These are phyloP conservation scores for Geophilus truncorum DNA, from an alignment of 2,888 invertebrate genomes.

Conservation along the genomic window DNA sequence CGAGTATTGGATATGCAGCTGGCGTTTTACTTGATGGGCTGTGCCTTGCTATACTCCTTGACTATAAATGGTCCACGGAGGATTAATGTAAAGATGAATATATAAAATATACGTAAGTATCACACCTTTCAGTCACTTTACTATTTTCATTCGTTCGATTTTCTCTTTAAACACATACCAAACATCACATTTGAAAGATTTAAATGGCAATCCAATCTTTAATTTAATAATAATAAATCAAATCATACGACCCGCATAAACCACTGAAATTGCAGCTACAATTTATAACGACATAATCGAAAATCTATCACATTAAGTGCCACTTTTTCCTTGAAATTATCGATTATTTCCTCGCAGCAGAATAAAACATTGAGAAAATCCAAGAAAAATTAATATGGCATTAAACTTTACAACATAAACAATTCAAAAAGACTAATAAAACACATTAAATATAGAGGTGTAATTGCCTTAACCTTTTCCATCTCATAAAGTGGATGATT, in stretches of 20 bases:
- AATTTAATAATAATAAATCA: not conserved
- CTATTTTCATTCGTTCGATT: not conserved
- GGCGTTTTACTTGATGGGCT: constrained; percentile 11
- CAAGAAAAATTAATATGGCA: too few species aligned
- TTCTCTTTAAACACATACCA: not conserved
- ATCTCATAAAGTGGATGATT: not conserved
- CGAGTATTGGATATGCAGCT: constrained; percentile 11
- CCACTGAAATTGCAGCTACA: not conserved
- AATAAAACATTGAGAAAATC: too few species aligned
- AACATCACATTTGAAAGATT: not conserved
- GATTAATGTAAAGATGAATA: constrained; percentile 18
- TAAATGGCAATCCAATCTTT: not conserved
- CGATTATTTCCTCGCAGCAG: not conserved
- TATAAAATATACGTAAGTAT: not conserved
- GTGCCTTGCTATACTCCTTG: constrained; percentile 4
- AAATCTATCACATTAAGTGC: not conserved
- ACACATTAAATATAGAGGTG: not conserved
- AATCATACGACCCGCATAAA: not conserved
- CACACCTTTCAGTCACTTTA: not conserved
- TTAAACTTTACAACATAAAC: not conserved
- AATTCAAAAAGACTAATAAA: not conserved
- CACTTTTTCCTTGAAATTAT: not conserved
- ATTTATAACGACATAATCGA: not conserved
- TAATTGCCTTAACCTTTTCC: not conserved
- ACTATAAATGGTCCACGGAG: constrained; percentile 24